Base-by-base conservation (phyloP, 2,888 invertebrate genomes). In the Andrena flavipes region DNA sequence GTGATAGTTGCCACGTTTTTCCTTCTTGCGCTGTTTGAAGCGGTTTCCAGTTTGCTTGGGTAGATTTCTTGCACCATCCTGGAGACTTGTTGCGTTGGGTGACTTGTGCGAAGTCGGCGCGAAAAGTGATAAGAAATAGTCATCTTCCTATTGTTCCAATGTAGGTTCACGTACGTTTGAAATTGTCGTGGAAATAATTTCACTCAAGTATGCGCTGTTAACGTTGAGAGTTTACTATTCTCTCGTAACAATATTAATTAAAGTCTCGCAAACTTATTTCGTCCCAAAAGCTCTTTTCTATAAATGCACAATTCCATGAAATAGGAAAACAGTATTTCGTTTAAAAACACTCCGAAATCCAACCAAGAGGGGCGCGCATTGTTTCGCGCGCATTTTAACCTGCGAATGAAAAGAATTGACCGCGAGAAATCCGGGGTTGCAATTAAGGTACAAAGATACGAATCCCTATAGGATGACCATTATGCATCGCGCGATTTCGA, bases 1-100 rank as follows among this genome's bases (percentile, higher is more conserved):
- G 51, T 30, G 51, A 23, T 51, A 7, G 29, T 26, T 49, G 62
- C 48, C 51, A n/a, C 30, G n/a, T 71, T 20, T 8, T 42, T 20
- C 1, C 29, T 42, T 6, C 7, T 49, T 13, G 42, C 35, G 3
- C 26, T 29, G 29, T 75, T 69, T 35, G 51, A 1, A n/a, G 5
- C 20, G 63, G 33, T 54, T 63, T 26, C 72, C n/a, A 54, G n/a
- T 29, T 54, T 23, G 54, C 56, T 56, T 26, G 23, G 10, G 2
- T 30, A 30, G 30, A 8, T 48, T 71, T 71, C 49, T 71, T 42
- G 30, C 48, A 2, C 13, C 7, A 16, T 48, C 33, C 23, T 16
- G 51, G 16, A 63, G 29, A 76, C 76, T 76, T 76, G 76, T 70
- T 63, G 76, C 76, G 5, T 5, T 42, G 26, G 16, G 35, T 16